phyloP scores from a whole-genome alignment of 2,797 vertebrate genomes.

The Oryzias sinensis region DNA sequence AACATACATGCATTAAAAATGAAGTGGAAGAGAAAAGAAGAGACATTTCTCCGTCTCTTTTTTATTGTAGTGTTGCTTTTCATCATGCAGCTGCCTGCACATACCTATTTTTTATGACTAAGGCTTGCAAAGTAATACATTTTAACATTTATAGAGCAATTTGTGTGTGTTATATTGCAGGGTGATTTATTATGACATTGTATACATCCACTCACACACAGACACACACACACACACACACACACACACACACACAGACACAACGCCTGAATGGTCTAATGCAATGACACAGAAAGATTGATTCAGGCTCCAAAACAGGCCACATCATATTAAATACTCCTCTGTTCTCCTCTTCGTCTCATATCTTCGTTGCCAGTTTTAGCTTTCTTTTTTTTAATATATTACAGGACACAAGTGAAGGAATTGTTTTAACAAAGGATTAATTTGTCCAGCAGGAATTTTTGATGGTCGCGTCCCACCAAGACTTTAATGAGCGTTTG shows the following conservation, averaged over 20 bases:
- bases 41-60: too few species aligned
- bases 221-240: constrained; percentile 40
- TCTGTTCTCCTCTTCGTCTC: constrained; percentile 14
- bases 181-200: constrained; percentile 53
- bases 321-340: constrained; percentile 45
- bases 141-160: constrained; percentile 58
- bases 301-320: constrained; percentile 63
- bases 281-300: constrained; percentile 66
- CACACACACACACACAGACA: too few species aligned
- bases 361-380: neutral
- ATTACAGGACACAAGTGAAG: neutral
- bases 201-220: constrained; percentile 27
- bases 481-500: constrained; percentile 16
- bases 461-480: neutral
- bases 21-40: too few species aligned
- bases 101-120: constrained; percentile 6
- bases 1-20: too few species aligned
- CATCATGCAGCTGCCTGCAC: constrained; percentile 8
- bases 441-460: constrained; percentile 10
- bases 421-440: constrained; percentile 1
- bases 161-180: constrained; percentile 40
- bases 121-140: constrained; percentile 39
- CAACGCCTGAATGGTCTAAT: constrained; percentile 58
- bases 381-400: neutral
- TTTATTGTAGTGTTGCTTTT: neutral